A percentile compares a stretch with the other conserved stretches of the same genome.
phyloP scores from a whole-genome alignment of 2,888 invertebrate genomes.

The Neoascia interrupta region DNA sequence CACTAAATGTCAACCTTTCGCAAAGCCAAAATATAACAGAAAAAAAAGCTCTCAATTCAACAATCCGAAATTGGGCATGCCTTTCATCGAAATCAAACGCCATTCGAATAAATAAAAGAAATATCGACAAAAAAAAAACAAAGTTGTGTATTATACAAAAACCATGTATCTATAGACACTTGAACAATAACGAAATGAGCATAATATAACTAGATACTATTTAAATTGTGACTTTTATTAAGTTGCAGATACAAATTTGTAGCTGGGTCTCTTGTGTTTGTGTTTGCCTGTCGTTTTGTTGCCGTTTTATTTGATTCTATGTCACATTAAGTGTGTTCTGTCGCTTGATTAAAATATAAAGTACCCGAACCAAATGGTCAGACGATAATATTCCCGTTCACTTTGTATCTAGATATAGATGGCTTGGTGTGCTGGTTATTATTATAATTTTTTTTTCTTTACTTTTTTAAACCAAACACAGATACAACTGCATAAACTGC shows the following conservation, averaged over 20 bases:
- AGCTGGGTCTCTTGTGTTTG: slow-evolving; percentile 36
- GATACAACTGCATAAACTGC: slow-evolving; percentile 50
- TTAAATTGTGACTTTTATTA: slow-evolving; percentile 66
- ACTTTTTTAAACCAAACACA: slow-evolving; percentile 53
- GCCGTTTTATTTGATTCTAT: slow-evolving; percentile 47
- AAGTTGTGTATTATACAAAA: slow-evolving; percentile 9
- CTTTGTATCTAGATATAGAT: slow-evolving; percentile 62
- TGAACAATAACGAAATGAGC: slow-evolving; percentile 23
- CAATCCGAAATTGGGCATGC: slow-evolving; percentile 50
- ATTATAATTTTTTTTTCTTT: slow-evolving; percentile 32
- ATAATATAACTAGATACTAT: slow-evolving; percentile 43
- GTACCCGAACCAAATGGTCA: slow-evolving; percentile 65
- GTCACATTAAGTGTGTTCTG: slow-evolving; percentile 62
- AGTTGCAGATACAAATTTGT: slow-evolving; percentile 66
- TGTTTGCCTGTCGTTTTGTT: slow-evolving; percentile 30
- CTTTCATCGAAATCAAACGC: slow-evolving; percentile 56
- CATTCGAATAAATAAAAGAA: slow-evolving; percentile 46
- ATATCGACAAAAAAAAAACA: background rate
- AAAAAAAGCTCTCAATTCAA: slow-evolving; percentile 32
- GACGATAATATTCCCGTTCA: slow-evolving; percentile 67
- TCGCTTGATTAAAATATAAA: slow-evolving; percentile 67
- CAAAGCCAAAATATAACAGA: slow-evolving; percentile 9
- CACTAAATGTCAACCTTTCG: slow-evolving; percentile 38
- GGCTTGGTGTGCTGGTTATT: too few species aligned
- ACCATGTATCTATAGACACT: background rate